phyloP scores from a whole-genome alignment of 37 sponge, comb jelly and placozoan genomes.

The Petrosia ficiformis region DNA sequence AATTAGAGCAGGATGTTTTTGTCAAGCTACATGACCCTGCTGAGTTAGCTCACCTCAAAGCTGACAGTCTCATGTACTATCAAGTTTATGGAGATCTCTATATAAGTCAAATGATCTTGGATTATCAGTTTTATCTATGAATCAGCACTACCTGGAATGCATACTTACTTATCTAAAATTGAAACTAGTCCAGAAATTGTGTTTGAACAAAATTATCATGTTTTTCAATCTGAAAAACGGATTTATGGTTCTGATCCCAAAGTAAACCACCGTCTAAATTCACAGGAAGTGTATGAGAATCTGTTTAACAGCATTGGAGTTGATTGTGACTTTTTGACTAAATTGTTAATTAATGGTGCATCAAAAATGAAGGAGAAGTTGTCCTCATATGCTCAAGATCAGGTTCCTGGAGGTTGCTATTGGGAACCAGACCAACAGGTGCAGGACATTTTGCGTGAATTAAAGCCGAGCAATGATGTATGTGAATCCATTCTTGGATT shows the following conservation, averaged over 20 bases:
- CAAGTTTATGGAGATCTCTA: constrained; percentile 35
- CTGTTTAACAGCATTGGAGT: constrained; percentile 14
- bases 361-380: constrained; percentile 35
- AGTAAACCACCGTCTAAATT: constrained; percentile 19
- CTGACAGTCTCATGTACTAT: constrained; percentile 35
- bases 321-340: background rate
- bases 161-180: constrained; percentile 22
- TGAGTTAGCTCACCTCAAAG: constrained; percentile 24
- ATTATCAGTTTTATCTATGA: constrained; percentile 24
- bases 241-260: constrained; percentile 11
- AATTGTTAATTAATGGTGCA: constrained; percentile 28
- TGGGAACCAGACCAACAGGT: constrained; percentile 28
- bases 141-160: constrained; percentile 31
- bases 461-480: constrained; percentile 41
- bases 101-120: constrained; percentile 36
- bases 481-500: constrained; percentile 36
- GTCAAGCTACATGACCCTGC: constrained; percentile 17
- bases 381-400: constrained; percentile 38
- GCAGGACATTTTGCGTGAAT: background rate
- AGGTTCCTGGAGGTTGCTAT: constrained; percentile 44
- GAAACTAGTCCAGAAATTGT: constrained; percentile 20
- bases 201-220: constrained; percentile 15
- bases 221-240: constrained; percentile 14
- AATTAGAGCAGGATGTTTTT: constrained; percentile 31
- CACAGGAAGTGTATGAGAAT: constrained; percentile 8